A percentile compares a stretch with the other conserved stretches of the same genome.
Conservation (phyloP, 2,113 vertebrate species). For the Alligator mississippiensis region DNA sequence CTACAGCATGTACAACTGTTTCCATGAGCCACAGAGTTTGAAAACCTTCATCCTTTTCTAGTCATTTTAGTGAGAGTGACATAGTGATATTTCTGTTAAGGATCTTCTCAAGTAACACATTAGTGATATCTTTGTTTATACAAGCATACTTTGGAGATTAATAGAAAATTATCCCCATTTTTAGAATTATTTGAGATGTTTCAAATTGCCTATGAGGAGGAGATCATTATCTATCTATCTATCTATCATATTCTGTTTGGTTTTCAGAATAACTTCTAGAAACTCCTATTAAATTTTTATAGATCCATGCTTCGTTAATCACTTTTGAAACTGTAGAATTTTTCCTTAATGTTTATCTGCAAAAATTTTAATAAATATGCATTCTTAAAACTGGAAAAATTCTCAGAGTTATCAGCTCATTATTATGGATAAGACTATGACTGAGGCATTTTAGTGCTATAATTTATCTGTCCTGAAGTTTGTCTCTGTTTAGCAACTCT, state of each 20-base stretch:
- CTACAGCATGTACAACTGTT: background rate
- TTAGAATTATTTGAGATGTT: background rate
- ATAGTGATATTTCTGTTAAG: background rate
- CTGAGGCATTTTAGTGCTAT: background rate
- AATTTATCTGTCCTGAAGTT: background rate
- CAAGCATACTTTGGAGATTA: background rate
- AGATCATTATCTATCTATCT: background rate
- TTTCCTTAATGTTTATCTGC: background rate
- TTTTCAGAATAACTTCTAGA: background rate
- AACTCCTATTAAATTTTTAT: background rate
- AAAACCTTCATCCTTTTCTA: background rate
- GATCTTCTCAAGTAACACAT: background rate
- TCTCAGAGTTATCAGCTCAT: background rate
- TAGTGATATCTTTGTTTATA: background rate
- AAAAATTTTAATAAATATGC: background rate
- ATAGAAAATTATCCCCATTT: background rate
- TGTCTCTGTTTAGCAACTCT: background rate
- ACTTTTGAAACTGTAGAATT: background rate
- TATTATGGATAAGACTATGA: background rate
- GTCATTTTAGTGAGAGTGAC: background rate
- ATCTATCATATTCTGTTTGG: background rate
- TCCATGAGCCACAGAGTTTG: background rate
- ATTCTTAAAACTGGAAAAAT: background rate
- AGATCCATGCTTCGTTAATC: background rate
- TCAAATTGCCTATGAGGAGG: background rate